Conservation (phyloP, 2,888 invertebrate species). For the Lasioglossum morio region DNA sequence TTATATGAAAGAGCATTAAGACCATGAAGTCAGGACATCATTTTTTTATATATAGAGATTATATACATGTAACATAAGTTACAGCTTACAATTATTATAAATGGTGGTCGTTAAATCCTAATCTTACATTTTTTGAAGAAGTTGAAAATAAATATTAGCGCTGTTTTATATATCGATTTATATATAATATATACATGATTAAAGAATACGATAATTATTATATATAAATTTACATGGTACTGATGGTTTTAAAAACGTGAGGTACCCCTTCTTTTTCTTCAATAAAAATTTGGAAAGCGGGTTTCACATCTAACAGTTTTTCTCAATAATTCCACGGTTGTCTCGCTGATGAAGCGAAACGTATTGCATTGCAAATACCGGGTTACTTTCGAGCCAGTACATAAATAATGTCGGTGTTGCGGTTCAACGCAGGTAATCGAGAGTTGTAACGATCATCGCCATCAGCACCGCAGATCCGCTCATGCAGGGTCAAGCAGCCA, state of each 20-base stretch:
- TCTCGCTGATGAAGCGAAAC: background rate
- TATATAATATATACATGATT: no score
- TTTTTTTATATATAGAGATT: no score
- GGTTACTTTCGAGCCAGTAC: background rate
- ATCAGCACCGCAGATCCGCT: background rate
- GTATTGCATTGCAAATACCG: background rate
- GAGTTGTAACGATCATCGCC: background rate
- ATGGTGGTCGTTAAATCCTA: no score
- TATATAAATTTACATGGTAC: background rate
- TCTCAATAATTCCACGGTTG: background rate
- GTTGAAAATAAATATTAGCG: no score
- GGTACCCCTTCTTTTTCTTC: background rate
- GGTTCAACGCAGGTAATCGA: background rate
- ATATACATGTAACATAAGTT: no score
- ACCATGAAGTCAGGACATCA: no score
- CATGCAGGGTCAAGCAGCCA: background rate
- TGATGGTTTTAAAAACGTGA: background rate
- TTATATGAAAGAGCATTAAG: no score
- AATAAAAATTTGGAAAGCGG: background rate
- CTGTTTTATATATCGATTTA: no score
- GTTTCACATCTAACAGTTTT: background rate
- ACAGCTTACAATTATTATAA: no score
- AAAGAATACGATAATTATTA: no score
- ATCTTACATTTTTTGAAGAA: no score
- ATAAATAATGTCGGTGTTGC: constrained; percentile 1